Evolutionary conservation across 2,888 invertebrate species (phyloP).

Genomic region (Nymphalis polychloros): DNA sequence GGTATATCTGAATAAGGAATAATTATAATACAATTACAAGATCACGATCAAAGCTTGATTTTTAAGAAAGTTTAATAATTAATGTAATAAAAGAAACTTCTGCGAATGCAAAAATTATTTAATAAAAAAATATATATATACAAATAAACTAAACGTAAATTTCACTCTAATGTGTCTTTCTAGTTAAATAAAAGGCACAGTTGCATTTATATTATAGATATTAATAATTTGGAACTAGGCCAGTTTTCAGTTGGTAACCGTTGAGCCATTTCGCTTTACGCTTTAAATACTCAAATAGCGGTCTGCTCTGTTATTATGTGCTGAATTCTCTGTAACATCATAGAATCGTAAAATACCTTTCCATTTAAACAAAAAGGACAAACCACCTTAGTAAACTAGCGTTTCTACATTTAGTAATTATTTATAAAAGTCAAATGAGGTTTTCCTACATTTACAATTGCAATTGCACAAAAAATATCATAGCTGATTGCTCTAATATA

Average conservation of each 20-base stretch:
- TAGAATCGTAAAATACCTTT: conserved; percentile 1
- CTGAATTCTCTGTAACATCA: neutral
- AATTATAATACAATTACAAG: too few relatives aligned
- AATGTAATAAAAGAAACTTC: too few relatives aligned
- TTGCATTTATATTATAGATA: neutral
- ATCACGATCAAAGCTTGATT: too few relatives aligned
- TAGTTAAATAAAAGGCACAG: neutral
- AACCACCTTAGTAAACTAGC: neutral
- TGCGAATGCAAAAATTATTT: too few relatives aligned
- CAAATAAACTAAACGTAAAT: too few relatives aligned
- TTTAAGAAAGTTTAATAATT: too few relatives aligned
- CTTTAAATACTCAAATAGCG: conserved; percentile 4
- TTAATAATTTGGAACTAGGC: conserved; percentile 6
- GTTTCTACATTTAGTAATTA: neutral
- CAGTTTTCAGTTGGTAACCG: conserved; percentile 2
- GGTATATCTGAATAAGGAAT: too few relatives aligned
- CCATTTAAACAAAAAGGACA: neutral
- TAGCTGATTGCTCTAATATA: too few relatives aligned
- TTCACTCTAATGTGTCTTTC: neutral
- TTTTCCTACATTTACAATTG: too few relatives aligned
- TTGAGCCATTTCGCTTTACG: conserved; percentile 2
- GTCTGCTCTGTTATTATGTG: neutral
- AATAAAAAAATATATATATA: too few relatives aligned
- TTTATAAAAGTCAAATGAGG: neutral
- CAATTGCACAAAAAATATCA: too few relatives aligned